phyloP scores from a whole-genome alignment of 2,888 invertebrate genomes.

The Chrysodeixis includens region DNA sequence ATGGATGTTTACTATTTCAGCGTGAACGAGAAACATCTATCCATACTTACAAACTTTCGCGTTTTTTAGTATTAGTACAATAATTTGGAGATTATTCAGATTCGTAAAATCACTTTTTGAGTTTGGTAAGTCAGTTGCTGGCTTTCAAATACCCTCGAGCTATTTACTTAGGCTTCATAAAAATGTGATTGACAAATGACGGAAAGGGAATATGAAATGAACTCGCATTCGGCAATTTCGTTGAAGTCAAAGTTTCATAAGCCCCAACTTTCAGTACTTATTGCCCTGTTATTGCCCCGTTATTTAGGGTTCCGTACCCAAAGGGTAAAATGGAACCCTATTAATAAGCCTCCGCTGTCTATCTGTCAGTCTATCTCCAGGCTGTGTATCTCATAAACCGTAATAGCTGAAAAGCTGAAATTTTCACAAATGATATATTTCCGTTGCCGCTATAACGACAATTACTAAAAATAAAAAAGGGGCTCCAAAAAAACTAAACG shows the following conservation, averaged over 20 bases:
- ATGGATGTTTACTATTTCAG: too few species aligned
- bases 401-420: too few species aligned
- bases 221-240: conserved; percentile 61
- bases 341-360: too few species aligned
- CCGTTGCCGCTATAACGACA: too few species aligned
- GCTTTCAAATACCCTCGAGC: neutral
- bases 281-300: conserved; percentile 24
- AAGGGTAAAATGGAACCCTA: too few species aligned
- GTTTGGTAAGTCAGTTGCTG: neutral
- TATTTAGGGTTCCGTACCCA: conserved; percentile 20
- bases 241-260: conserved; percentile 57
- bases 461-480: too few species aligned
- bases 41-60: too few species aligned
- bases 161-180: conserved; percentile 18
- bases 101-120: neutral
- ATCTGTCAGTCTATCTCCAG: too few species aligned
- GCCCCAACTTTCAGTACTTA: conserved; percentile 56
- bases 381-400: too few species aligned
- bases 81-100: neutral
- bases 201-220: conserved; percentile 67
- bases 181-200: conserved; percentile 51
- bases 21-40: too few species aligned
- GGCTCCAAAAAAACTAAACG: too few species aligned
- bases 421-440: too few species aligned
- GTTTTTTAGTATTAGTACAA: neutral